Conservation (phyloP, 92 coral and sea anemone species). For the Paragorgia papillata region DNA sequence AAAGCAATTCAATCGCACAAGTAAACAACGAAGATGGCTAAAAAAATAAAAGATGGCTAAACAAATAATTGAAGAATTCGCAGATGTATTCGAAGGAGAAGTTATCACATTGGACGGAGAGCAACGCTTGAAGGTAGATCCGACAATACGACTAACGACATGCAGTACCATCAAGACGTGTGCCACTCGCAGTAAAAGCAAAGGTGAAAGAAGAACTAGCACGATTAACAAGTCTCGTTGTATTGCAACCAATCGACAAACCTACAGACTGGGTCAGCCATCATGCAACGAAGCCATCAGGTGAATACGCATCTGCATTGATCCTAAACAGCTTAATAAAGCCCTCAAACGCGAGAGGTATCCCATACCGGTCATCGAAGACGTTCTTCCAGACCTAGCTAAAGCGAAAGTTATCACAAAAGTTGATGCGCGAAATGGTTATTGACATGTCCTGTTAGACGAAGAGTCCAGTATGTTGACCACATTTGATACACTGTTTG, state of each 20-base stretch:
- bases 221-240: constrained; percentile 36
- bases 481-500: too few species aligned
- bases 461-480: too few species aligned
- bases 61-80: constrained; percentile 11
- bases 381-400: too few species aligned
- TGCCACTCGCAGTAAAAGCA: too few species aligned
- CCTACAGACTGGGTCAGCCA: constrained; percentile 53
- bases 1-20: constrained; percentile 39
- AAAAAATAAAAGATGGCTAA: background rate
- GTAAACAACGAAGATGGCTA: constrained; percentile 48
- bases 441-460: too few species aligned
- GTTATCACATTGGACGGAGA: constrained; percentile 22
- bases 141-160: constrained; percentile 15
- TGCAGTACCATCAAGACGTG: too few species aligned
- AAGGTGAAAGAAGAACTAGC: too few species aligned
- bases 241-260: constrained; percentile 23
- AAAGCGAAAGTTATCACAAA: constrained; percentile 58
- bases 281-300: constrained; percentile 34
- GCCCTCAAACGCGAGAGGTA: constrained; percentile 32
- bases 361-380: constrained; percentile 38
- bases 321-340: too few species aligned
- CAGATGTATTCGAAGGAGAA: constrained; percentile 39
- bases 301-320: constrained; percentile 48
- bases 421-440: too few species aligned
- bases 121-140: background rate